Base-by-base conservation (phyloP, 2,797 vertebrate species). In the Cynodonichthys magdalenae region DNA sequence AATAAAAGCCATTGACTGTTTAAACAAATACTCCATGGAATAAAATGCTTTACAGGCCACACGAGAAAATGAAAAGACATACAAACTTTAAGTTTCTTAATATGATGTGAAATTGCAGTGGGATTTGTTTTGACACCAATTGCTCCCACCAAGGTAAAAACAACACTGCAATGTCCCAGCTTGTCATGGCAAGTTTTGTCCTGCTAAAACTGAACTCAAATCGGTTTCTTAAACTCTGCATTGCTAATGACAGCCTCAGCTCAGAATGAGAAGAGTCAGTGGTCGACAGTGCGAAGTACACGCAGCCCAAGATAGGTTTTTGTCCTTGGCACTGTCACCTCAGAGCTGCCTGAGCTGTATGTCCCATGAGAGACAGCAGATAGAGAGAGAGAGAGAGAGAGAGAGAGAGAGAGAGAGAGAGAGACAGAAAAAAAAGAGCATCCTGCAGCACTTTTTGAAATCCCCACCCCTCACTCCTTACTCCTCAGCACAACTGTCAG, bases 401-500 rank as follows among this genome's bases (percentile, higher is more conserved):
- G 85, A 80, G 80, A 78, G 74, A 84, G 78, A 85, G 69, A 85
- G 2, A 24, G n/a, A 24, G 24, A 24, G 24, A 24, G 24, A 2
- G 24, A 24, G 24, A 3, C n/a, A n/a, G 69, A 47, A 65, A 81
- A 83, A 81, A 86, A 87, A 78, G 71, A 85, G 85, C 87, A 86
- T 90, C 85, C 82, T 92, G 89, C 86, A 90, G 87, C 89, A 89
- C 87, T 89, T 89, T 84, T 67, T 79, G 59, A 84, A 80, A 81
- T 71, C 77, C 79, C 82, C 83, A 81, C 81, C 86, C 66, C 66
- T 73, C 71, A 75, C 80, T 78, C 76, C 53, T 53, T 63, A 66
- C 69, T 79, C 75, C 77, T 85, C 84, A 84, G 80, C 87, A 81
- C 63, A 83, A 82, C 85, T 90, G 89, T 85, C 88, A 88, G 53